Percentiles rank a stretch among this genome's conserved stretches.
Conservation (phyloP, 2,113 vertebrate species). For the Eretmochelys imbricata region DNA sequence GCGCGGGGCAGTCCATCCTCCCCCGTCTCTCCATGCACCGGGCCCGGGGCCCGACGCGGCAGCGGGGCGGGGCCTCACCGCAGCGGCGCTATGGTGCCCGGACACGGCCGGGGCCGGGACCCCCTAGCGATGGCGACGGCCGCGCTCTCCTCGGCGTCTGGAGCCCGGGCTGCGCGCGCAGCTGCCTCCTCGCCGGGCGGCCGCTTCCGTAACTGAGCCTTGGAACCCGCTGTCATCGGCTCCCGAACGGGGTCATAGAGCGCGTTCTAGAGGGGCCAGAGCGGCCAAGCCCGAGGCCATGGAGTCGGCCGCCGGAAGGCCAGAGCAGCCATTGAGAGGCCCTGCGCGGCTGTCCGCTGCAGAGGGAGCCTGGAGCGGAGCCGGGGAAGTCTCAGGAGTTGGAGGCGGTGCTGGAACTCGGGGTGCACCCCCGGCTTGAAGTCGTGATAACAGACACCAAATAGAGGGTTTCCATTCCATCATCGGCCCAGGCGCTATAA, state of each 20-base stretch:
- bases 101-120: background rate
- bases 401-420: too few species aligned
- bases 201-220: conserved; percentile 51
- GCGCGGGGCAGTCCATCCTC: conserved; percentile 85
- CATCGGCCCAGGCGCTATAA: too few species aligned
- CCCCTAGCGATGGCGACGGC: background rate
- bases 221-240: conserved; percentile 21
- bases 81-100: background rate
- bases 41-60: background rate
- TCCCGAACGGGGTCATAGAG: conserved; percentile 12
- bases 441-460: too few species aligned
- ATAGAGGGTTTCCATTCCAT: too few species aligned
- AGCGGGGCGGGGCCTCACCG: conserved; percentile 13
- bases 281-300: background rate
- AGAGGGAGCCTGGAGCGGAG: background rate
- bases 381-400: background rate
- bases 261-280: background rate
- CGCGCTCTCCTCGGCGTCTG: background rate
- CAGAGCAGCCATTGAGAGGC: background rate
- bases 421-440: too few species aligned
- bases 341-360: too few species aligned
- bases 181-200: background rate
- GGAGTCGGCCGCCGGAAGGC: background rate
- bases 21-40: conserved; percentile 83
- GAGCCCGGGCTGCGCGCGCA: conserved; percentile 17